A percentile compares a stretch with the other conserved stretches of the same genome.
phyloP scores from a whole-genome alignment of 2,797 vertebrate species.

The Crenuchus spilurus region DNA sequence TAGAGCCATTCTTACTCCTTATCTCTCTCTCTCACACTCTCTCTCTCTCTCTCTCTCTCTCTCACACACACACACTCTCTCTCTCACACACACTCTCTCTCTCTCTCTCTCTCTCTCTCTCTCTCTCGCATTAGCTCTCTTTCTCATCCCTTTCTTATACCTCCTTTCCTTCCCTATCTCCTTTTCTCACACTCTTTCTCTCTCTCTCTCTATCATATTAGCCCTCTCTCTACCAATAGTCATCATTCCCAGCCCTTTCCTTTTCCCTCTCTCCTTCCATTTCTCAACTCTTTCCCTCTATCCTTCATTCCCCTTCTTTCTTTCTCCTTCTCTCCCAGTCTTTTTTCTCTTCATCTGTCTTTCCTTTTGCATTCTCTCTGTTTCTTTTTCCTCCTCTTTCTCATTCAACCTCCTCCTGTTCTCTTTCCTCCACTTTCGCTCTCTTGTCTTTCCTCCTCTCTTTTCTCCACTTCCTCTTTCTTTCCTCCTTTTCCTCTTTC shows the following conservation, averaged over 20 bases:
- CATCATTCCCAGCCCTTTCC: too few relatives aligned
- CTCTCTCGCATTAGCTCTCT: background rate
- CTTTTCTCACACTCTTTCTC: background rate
- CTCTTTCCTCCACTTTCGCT: background rate
- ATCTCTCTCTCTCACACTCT: background rate
- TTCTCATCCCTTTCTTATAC: background rate
- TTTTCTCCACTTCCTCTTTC: background rate
- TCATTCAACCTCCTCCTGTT: fast-evolving
- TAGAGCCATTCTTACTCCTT: background rate
- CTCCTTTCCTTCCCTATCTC: background rate
- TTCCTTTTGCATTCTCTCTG: background rate
- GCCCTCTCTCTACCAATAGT: too few relatives aligned
- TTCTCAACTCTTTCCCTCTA: too few relatives aligned
- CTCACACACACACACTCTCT: too few relatives aligned
- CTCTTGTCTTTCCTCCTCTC: too few relatives aligned
- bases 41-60: background rate
- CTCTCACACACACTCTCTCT: background rate
- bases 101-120: background rate
- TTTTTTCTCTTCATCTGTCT: background rate
- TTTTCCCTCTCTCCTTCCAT: background rate
- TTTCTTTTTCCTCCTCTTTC: background rate
- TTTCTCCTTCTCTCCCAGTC: too few relatives aligned
- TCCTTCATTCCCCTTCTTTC: background rate
- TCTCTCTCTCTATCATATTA: background rate
- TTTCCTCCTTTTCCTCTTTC: background rate